phyloP scores from a whole-genome alignment of 2,797 vertebrate species.

The Coccyzus lansbergi region DNA sequence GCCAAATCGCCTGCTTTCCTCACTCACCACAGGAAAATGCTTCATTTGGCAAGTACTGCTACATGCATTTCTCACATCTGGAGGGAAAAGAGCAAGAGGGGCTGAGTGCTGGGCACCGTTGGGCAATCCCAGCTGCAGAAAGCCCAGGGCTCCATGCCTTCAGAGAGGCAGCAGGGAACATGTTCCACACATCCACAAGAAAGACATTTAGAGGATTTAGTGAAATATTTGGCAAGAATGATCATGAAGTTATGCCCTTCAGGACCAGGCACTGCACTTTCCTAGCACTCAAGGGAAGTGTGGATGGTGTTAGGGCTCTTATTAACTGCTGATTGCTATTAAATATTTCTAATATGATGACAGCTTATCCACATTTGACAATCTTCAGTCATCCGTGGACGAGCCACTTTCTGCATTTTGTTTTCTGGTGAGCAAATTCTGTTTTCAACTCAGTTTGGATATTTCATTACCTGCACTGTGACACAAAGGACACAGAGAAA shows the following conservation, averaged over 20 bases:
- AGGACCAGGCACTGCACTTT: not conserved
- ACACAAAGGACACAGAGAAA: not conserved
- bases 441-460: not conserved
- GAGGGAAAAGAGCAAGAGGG: not conserved
- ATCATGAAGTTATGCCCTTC: not conserved
- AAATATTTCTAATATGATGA: not conserved
- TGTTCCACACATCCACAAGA: not conserved
- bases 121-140: not conserved
- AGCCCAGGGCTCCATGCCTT: not conserved
- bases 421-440: not conserved
- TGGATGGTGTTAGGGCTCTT: not conserved
- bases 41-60: not conserved
- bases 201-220: not conserved
- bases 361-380: not conserved
- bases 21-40: not conserved
- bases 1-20: not conserved
- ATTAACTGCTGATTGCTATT: not conserved
- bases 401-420: not conserved
- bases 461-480: not conserved
- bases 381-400: not conserved
- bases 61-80: not conserved
- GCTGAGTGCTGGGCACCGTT: not conserved
- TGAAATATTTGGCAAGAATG: not conserved
- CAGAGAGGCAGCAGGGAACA: not conserved
- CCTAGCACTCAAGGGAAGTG: not conserved